Percentiles rank a stretch among this genome's conserved stretches.
phyloP scores from a whole-genome alignment of 2,888 invertebrate species.

The Aelia acuminata region DNA sequence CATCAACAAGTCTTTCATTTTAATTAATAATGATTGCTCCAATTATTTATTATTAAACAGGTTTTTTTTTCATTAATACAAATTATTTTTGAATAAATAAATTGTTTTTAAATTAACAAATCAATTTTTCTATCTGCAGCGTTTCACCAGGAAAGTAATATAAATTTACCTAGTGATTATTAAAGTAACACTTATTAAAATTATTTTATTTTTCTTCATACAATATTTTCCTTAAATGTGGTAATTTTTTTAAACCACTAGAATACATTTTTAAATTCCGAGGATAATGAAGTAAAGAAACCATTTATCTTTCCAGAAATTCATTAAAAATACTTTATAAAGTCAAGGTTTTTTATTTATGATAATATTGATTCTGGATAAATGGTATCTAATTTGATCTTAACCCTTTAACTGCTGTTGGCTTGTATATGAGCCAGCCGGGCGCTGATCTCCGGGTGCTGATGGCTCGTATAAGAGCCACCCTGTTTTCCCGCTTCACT shows the following conservation, averaged over 20 bases:
- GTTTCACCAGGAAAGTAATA: background rate
- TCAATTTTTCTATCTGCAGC: background rate
- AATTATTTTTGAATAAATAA: background rate
- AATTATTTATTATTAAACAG: background rate
- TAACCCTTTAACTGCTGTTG: no score
- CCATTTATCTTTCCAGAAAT: background rate
- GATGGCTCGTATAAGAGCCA: no score
- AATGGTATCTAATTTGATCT: no score
- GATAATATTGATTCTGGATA: no score
- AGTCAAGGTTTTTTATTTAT: no score
- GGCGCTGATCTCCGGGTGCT: no score
- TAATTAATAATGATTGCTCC: background rate
- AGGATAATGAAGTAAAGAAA: background rate
- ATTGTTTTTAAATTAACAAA: background rate
- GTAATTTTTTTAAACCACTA: background rate
- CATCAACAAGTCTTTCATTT: background rate
- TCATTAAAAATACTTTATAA: background rate
- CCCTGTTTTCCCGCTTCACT: no score
- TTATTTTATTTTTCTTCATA: background rate
- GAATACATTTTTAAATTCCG: background rate
- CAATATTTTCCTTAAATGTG: background rate
- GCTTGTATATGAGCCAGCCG: no score
- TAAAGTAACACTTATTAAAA: background rate
- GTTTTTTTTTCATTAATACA: background rate
- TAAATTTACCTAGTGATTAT: background rate